Base-by-base conservation (phyloP, 2,797 vertebrate genomes). In the Enteromius mattozi region DNA sequence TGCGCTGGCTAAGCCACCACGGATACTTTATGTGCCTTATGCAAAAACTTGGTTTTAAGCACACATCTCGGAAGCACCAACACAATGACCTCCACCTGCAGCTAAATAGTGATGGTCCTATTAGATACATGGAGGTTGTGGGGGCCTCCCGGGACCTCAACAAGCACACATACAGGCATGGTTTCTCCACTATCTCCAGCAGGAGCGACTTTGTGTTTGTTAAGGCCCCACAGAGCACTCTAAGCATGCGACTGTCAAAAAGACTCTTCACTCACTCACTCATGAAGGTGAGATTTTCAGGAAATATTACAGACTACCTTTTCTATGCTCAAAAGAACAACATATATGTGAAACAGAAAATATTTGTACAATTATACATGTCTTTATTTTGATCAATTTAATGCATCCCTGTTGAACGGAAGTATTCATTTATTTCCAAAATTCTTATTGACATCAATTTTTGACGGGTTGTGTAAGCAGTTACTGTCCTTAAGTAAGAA, bases 71-170 rank as follows among this genome's bases (percentile, higher is more conserved):
- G 81, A 92, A 93, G 70, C 94, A 93, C 45, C 94, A 94, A 30
- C 85, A 93, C 88, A 89, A 94, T 92, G 87, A 96, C 94, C 87
- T 92, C 93, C 56, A 96, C 65, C 80, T 90, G 70, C 87, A 96
- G 84, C 91, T 96, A 84, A 96, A 94, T 86, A 92, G 95, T 0
- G 95, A 96, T 0, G 95, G 95, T 84, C 96, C 95, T 0, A 91
- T 96, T 24, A 94, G 95, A 87, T 96, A 96, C 90, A 93, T 96
- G 93, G 95, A 97, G 90, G 96, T 96, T 84, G 95, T 95, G 0
- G 91, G 95, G 85, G 90, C 90, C 59, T 91, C 94, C 78, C 89
- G 92, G 2, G 93, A 94, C 76, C 86, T 93, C 0, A 93, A 92
- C 61, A 94, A 92, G 86, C 94, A 92, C 42, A 91, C 90, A 88